phyloP scores from a whole-genome alignment of 2,888 invertebrate species.

The Homarus gammarus region DNA sequence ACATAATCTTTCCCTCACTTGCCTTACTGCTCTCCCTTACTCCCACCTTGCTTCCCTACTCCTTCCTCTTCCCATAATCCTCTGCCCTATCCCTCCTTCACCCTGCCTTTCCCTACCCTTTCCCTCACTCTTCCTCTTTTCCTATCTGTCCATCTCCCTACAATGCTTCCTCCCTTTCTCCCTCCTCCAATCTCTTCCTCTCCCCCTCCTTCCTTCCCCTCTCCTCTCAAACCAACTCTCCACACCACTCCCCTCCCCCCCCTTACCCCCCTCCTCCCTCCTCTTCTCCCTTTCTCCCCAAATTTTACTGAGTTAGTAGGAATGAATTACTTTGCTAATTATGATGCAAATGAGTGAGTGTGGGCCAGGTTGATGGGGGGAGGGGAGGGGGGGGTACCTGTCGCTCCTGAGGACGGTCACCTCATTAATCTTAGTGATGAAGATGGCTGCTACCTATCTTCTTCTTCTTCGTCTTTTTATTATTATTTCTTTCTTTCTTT shows the following conservation, averaged over 20 bases:
- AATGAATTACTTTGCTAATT: slow-evolving; percentile 29
- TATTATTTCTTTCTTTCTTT: not conserved
- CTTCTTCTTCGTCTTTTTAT: not conserved
- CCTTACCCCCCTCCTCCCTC: not conserved
- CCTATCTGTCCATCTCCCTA: not conserved
- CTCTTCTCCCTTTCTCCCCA: not conserved
- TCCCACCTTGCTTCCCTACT: not conserved
- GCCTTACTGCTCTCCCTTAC: too few species aligned
- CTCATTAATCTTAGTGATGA: slow-evolving; percentile 22
- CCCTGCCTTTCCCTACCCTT: not conserved
- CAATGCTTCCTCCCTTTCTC: not conserved
- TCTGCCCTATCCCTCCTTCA: not conserved
- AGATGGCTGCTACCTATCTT: not conserved
- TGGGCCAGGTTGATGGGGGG: not conserved
- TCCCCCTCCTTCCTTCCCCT: not conserved
- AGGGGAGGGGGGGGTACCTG: too few species aligned
- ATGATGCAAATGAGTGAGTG: slow-evolving; percentile 22
- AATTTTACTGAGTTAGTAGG: slow-evolving; percentile 11
- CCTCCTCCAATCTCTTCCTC: not conserved
- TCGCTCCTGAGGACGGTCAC: not conserved
- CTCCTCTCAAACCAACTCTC: not conserved
- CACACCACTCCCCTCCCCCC: not conserved
- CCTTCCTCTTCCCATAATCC: not conserved
- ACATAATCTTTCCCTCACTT: not conserved
- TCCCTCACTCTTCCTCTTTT: not conserved